These are phyloP conservation scores for Eristalinus aeneus DNA, from an alignment of 2,888 invertebrate species.

Conservation along the genomic window DNA sequence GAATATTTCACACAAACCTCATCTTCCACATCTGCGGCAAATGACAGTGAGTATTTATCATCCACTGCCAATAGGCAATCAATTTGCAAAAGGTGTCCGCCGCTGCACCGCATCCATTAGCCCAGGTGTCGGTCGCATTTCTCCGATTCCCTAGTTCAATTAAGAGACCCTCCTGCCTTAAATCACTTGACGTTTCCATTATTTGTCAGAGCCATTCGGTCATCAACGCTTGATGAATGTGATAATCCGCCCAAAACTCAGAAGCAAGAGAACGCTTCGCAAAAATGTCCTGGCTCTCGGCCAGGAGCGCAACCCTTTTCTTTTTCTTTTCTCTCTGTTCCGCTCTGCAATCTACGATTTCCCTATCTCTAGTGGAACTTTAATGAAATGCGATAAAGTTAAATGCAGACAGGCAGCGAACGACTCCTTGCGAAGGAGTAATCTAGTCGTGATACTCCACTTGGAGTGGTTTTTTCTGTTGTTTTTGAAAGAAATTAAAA, in stretches of 20 bases:
- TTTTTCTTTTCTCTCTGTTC: neutral
- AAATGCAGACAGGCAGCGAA: conserved; percentile 56
- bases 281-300: conserved; percentile 44
- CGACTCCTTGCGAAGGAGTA: conserved; percentile 56
- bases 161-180: conserved; percentile 39
- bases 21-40: neutral
- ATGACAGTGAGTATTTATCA: conserved; percentile 50
- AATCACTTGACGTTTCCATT: conserved; percentile 47
- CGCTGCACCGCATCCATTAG: conserved; percentile 61
- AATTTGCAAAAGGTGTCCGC: conserved; percentile 55
- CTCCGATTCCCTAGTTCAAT: conserved; percentile 16
- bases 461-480: conserved; percentile 16
- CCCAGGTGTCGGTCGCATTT: conserved; percentile 5
- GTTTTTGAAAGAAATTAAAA: conserved; percentile 53
- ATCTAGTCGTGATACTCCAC: conserved; percentile 50
- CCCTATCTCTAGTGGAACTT: conserved; percentile 35
- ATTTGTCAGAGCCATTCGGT: conserved; percentile 69
- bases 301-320: conserved; percentile 37
- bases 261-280: conserved; percentile 14
- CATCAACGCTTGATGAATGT: conserved; percentile 67
- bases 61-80: conserved; percentile 59
- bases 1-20: too few species aligned
- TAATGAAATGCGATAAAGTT: conserved; percentile 69
- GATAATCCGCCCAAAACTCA: conserved; percentile 37
- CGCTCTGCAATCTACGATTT: neutral